Evolutionary conservation across 2,113 vertebrate genomes (phyloP).

Genomic region (Oreotragus oreotragus): DNA sequence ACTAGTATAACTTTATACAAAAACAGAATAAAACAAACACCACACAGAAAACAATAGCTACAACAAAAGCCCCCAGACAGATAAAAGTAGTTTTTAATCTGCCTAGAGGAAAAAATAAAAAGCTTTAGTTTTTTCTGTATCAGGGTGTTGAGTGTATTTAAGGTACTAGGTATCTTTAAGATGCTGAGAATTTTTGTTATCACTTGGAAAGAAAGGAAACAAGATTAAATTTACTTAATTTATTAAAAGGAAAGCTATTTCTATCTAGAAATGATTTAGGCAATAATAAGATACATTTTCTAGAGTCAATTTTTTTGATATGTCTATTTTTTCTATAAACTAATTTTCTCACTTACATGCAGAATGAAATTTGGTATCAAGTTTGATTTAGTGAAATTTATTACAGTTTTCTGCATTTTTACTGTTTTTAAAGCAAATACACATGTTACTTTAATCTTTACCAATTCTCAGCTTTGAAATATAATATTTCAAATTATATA

Average conservation of each 20-base stretch:
- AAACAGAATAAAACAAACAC: background rate
- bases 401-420: background rate
- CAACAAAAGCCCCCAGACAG: background rate
- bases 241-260: background rate
- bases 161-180: background rate
- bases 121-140: background rate
- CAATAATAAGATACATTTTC: background rate
- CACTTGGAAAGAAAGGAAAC: background rate
- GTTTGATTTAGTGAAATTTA: background rate
- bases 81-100: background rate
- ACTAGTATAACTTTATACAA: background rate
- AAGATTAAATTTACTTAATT: background rate
- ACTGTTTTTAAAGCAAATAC: background rate
- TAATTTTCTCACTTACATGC: background rate
- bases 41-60: background rate
- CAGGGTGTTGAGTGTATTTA: background rate
- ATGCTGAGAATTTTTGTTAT: background rate
- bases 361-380: background rate
- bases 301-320: background rate
- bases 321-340: background rate
- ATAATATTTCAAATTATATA: background rate
- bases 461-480: background rate
- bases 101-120: background rate
- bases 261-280: background rate
- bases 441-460: constrained; percentile 16